Evolutionary conservation across 2,888 invertebrate species (phyloP).

Genomic region (Chymomyza amoena): DNA sequence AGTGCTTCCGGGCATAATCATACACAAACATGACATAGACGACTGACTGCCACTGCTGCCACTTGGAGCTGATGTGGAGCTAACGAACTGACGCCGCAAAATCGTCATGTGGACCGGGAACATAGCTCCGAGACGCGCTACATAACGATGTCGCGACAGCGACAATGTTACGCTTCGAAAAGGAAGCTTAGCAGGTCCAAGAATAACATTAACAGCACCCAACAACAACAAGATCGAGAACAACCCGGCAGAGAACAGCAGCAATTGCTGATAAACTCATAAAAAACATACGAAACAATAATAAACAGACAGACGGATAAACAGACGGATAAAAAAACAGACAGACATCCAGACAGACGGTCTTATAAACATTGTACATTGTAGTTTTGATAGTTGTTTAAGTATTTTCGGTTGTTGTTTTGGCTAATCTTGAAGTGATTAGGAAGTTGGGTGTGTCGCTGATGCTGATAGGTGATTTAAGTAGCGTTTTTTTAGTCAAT

Average conservation of each 20-base stretch:
- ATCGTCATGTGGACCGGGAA: background rate
- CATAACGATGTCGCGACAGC: slow-evolving; percentile 14
- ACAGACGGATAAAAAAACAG: background rate
- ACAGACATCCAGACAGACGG: background rate
- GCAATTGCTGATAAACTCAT: slow-evolving; percentile 64
- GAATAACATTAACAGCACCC: background rate
- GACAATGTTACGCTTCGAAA: slow-evolving; percentile 54
- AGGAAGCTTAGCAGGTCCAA: background rate
- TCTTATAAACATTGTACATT: background rate
- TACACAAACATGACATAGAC: slow-evolving; percentile 39
- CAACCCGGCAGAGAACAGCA: slow-evolving; percentile 3
- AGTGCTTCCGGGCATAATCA: slow-evolving; percentile 76
- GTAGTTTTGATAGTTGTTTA: background rate
- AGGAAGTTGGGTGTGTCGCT: background rate
- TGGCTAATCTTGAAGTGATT: background rate
- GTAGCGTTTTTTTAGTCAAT: background rate
- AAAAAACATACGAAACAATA: slow-evolving; percentile 58
- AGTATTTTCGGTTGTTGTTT: background rate
- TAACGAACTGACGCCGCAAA: background rate
- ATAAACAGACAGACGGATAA: slow-evolving; percentile 16
- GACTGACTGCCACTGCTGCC: background rate
- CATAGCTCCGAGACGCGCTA: no score
- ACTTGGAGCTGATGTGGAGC: background rate
- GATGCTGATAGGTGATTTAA: background rate
- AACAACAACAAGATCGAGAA: background rate